phyloP scores from a whole-genome alignment of 2,888 invertebrate species.

The Lysandra bellargus region DNA sequence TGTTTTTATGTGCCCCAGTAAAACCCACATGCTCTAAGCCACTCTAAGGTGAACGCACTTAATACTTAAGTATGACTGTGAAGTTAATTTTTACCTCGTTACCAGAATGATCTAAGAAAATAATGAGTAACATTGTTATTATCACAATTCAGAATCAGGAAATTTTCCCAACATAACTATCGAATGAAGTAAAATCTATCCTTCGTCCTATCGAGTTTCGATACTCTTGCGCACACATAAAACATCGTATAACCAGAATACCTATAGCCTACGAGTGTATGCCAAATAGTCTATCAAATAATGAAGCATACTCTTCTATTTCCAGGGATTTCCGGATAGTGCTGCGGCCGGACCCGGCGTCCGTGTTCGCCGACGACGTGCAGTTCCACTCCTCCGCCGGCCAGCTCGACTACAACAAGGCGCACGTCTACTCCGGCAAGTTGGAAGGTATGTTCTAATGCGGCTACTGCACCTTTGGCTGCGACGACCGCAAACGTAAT shows the following conservation, averaged over 20 bases:
- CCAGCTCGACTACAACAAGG: constrained; percentile 85
- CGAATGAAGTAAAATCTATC: no score
- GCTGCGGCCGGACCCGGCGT: constrained; percentile 85
- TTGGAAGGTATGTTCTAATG: constrained; percentile 84
- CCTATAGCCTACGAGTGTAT: no score
- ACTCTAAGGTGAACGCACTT: no score
- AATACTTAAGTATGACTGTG: not conserved
- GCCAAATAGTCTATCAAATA: not conserved
- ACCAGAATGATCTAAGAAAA: not conserved
- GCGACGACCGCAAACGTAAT: no score
- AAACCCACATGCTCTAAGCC: constrained; percentile 4
- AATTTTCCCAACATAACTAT: no score
- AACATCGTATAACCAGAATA: no score
- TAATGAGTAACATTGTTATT: not conserved
- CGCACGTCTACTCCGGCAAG: constrained; percentile 87
- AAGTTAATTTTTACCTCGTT: not conserved
- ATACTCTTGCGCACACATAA: no score
- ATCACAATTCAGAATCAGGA: no score
- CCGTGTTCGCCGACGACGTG: constrained; percentile 87
- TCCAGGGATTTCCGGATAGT: constrained; percentile 88
- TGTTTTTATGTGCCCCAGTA: constrained; percentile 1
- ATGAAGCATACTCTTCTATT: not conserved
- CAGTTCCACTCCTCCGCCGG: constrained; percentile 88
- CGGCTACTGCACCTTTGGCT: no score
- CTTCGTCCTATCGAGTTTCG: no score